Base-by-base conservation (phyloP, 92 coral and sea anemone genomes). In the Virgularia gustaviana region DNA sequence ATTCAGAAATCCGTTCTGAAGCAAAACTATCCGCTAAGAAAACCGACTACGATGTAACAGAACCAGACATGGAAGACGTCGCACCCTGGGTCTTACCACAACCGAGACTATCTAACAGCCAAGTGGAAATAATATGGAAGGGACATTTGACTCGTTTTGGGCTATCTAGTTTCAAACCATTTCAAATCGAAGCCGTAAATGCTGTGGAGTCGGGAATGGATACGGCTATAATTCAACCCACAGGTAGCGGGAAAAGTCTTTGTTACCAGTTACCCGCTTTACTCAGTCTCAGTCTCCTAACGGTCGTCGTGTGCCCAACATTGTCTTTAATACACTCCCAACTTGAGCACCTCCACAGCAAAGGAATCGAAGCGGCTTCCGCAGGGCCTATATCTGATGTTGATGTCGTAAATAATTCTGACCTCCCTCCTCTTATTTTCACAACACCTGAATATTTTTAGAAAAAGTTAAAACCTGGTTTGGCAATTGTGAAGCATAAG, bases 381-480 rank as follows among this genome's bases (percentile, higher is more conserved):
- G n/a, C n/a, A n/a, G n/a, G n/a, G n/a, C n/a, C n/a, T n/a, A n/a
- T n/a, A n/a, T n/a, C n/a, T n/a, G n/a, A n/a, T n/a, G n/a, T n/a
- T n/a, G n/a, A n/a, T n/a, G n/a, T n/a, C n/a, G n/a, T n/a, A n/a
- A n/a, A n/a, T n/a, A n/a, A n/a, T n/a, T n/a, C n/a, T n/a, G n/a
- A n/a, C n/a, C n/a, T n/a, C n/a, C n/a, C n/a, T n/a, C n/a, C n/a
- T n/a, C n/a, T n/a, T n/a, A n/a, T n/a, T n/a, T n/a, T n/a, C n/a
- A 79, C 18, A 60, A 84, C 81, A 19, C 81, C 88, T 13, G 84
- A 72, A 63, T 71, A 83, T 10, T 84, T 79, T 24, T 45, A 33
- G 28, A 66, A 84, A 22, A 51, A 33, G 1, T 60, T 56, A 49
- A 33, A 61, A 51, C 0, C 35, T 11, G 38, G 13, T 24, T 41